phyloP scores from a whole-genome alignment of 2,113 vertebrate genomes.

The Craseonycteris thonglongyai region DNA sequence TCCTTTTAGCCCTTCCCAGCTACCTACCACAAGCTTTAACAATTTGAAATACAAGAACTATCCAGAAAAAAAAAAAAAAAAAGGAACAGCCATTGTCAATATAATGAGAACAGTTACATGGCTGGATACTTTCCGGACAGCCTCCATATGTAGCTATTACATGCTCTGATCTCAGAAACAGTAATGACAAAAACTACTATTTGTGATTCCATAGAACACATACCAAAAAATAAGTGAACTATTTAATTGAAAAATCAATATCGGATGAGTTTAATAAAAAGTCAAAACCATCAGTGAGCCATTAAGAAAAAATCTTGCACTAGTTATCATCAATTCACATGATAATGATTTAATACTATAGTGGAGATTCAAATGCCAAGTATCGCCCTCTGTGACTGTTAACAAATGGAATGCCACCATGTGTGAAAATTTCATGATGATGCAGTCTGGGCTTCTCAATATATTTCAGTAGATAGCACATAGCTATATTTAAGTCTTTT shows the following conservation, averaged over 20 bases:
- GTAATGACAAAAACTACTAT: background rate
- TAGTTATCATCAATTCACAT: background rate
- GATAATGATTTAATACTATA: constrained; percentile 48
- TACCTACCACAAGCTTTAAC: background rate
- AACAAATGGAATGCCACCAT: constrained; percentile 52
- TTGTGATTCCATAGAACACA: background rate
- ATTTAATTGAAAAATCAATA: constrained; percentile 27
- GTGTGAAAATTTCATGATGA: constrained; percentile 57
- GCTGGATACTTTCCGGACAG: too few species aligned
- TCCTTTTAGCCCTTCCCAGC: background rate
- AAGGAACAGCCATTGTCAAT: too few species aligned
- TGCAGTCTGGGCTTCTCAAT: constrained; percentile 33
- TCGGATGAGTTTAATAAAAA: constrained; percentile 31
- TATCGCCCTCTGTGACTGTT: constrained; percentile 21
- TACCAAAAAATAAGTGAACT: background rate
- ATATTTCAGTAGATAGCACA: constrained; percentile 39
- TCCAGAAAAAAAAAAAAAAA: too few species aligned
- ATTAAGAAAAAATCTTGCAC: background rate
- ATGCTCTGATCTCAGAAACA: background rate
- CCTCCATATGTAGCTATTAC: too few species aligned
- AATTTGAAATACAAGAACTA: too few species aligned
- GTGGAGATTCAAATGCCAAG: constrained; percentile 51
- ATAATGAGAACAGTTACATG: too few species aligned
- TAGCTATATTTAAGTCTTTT: background rate
- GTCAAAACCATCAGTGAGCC: background rate